Percentiles rank a stretch among this genome's conserved stretches.
phyloP scores from a whole-genome alignment of 2,797 vertebrate species.

The Discoglossus pictus region DNA sequence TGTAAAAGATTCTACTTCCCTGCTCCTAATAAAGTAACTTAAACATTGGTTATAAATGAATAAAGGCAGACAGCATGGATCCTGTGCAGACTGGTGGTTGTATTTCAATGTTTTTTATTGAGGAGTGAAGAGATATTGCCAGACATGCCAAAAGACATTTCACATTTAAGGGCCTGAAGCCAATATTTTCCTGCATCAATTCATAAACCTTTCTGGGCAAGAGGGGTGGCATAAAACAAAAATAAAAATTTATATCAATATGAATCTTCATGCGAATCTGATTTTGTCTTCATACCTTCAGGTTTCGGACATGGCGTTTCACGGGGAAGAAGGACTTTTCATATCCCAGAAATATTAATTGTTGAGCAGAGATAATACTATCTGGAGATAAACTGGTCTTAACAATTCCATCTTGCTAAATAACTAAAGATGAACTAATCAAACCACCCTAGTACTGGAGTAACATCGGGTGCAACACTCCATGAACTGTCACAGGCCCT shows the following conservation, averaged over 20 bases:
- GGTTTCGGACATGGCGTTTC: conserved; percentile 64
- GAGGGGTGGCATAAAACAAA: conserved; percentile 49
- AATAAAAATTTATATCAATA: conserved; percentile 57
- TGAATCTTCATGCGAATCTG: conserved; percentile 64
- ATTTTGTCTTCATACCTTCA: conserved; percentile 58
- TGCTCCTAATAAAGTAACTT: no score
- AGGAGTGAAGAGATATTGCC: conserved; percentile 76
- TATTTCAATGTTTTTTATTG: conserved; percentile 77
- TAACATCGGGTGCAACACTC: conserved; percentile 7
- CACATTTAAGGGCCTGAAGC: conserved; percentile 77
- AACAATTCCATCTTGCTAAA: conserved; percentile 65
- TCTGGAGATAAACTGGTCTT: conserved; percentile 67
- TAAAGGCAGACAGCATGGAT: conserved; percentile 68
- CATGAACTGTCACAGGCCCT: conserved; percentile 29
- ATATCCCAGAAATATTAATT: conserved; percentile 66
- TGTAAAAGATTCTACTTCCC: no score
- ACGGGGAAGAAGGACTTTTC: conserved; percentile 63
- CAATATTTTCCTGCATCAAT: conserved; percentile 65
- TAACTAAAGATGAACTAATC: conserved; percentile 53
- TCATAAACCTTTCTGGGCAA: conserved; percentile 63
- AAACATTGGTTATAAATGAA: conserved; percentile 58
- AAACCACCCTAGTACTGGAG: conserved; percentile 2
- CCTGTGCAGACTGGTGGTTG: conserved; percentile 66
- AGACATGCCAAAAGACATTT: conserved; percentile 77
- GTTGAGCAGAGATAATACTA: conserved; percentile 70